phyloP scores from a whole-genome alignment of 1,140 invertebrate genomes.

The Papilio helenus region DNA sequence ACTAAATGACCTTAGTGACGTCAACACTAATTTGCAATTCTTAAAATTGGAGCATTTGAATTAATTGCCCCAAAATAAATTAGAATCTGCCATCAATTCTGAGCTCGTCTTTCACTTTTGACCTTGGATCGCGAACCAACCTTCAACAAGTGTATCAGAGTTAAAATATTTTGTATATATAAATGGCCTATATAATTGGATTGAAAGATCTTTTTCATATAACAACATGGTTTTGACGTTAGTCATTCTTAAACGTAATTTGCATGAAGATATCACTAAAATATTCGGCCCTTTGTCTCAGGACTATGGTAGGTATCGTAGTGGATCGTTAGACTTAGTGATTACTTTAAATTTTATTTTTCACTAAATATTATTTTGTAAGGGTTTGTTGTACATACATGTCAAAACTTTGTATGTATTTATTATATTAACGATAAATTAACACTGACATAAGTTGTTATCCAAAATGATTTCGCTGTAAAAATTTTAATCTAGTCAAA shows the following conservation, averaged over 20 bases:
- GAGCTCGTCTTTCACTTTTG: conserved; percentile 51
- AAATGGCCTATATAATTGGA: neutral
- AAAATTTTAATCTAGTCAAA: neutral
- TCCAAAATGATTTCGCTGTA: neutral
- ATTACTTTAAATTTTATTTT: too few species aligned
- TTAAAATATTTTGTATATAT: conserved; percentile 10
- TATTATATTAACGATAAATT: too few species aligned
- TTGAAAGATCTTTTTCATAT: neutral
- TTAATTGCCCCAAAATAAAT: conserved; percentile 42
- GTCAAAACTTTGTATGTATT: too few species aligned
- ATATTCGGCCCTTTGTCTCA: neutral
- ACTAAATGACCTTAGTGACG: neutral
- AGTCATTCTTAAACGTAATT: neutral
- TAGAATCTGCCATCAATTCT: conserved; percentile 37
- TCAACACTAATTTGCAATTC: conserved; percentile 44
- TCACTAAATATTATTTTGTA: too few species aligned
- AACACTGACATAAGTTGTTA: neutral
- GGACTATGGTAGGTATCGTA: too few species aligned
- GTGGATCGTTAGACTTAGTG: too few species aligned
- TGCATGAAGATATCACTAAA: neutral
- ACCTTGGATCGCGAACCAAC: conserved; percentile 41
- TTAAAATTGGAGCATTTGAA: conserved; percentile 44
- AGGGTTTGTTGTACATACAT: too few species aligned
- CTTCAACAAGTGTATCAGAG: conserved; percentile 30
- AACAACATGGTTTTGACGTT: neutral